Base-by-base conservation (phyloP, 2,888 invertebrate species). In the Kryphioiulus occultus region DNA sequence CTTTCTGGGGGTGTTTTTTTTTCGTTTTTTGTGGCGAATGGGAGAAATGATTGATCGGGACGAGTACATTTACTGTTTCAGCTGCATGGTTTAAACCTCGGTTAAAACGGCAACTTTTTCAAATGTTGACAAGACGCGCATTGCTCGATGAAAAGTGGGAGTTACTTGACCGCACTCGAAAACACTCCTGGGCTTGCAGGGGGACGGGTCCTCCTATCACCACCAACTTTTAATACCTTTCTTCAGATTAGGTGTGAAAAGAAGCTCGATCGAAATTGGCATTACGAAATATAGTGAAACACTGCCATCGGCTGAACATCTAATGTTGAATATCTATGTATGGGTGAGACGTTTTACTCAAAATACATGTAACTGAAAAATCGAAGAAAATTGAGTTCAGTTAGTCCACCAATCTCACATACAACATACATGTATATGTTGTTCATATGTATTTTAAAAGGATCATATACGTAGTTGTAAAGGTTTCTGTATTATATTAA, bases 121-220 rank as follows among this genome's bases (percentile, higher is more conserved):
- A 26, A 68, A 68, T 68, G 68, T 68, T 68, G 68, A 68, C 68
- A 68, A 26, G 68, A 26, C 26, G 12, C 26, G 26, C 26, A 15
- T 68, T 68, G 68, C 22, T 22, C n/a, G 68, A 68, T 68, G 68
- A 68, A 68, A 68, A 68, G 68, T 68, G 68, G 68, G 68, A 26
- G 68, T 68, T 68, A n/a, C 68, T 68, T 68, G 26, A 68, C 68
- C 68, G 68, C 68, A 68, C 68, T 68, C n/a, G 5, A 68, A 68
- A 68, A 68, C 68, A 68, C 68, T 68, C 68, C 68, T 68, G 68
- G 68, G 68, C 68, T 68, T 68, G 9, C 26, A 68, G 26, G 26
- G 68, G 26, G n/a, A 26, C 26, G 15, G 12, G 26, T 26, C 68
- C 68, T 2, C 1, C 4, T 68, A 26, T 68, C 68, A 68, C 26